Percentiles rank a stretch among this genome's conserved stretches.
These are phyloP conservation scores for Zaprionus taronus DNA, from an alignment of 1,140 invertebrate genomes.

Conservation along the genomic window DNA sequence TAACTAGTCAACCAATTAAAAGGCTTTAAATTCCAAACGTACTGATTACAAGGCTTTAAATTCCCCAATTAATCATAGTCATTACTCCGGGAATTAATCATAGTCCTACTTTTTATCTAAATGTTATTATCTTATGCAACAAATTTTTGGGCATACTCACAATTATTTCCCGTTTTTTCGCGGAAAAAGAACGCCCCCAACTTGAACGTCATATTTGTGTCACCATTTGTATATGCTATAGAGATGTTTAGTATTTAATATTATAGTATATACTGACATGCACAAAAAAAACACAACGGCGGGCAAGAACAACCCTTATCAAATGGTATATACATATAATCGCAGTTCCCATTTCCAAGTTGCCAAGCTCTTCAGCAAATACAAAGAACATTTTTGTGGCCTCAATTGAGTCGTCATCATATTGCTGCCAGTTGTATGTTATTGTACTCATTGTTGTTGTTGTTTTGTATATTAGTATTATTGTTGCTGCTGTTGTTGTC, in stretches of 20 bases:
- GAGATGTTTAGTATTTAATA: conserved; percentile 10
- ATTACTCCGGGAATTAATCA: background rate
- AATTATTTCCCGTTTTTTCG: background rate
- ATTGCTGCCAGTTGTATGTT: conserved; percentile 35
- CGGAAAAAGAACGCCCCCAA: background rate
- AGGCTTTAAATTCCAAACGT: background rate
- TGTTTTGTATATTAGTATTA: conserved; percentile 26
- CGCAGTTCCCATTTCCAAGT: conserved; percentile 29
- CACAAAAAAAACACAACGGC: too few species aligned
- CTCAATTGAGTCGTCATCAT: conserved; percentile 68
- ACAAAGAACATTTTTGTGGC: conserved; percentile 35
- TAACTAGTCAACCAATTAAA: background rate
- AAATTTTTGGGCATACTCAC: conserved; percentile 16
- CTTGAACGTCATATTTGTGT: conserved; percentile 31
- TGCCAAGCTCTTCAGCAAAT: conserved; percentile 37
- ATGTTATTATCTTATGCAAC: conserved; percentile 22
- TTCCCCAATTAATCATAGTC: background rate
- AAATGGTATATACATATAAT: conserved; percentile 39
- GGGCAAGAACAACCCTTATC: conserved; percentile 47
- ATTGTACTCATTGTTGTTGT: conserved; percentile 5
- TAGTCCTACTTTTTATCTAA: too few species aligned
- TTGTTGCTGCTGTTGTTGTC: conserved; percentile 36
- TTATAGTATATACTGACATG: background rate
- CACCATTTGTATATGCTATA: conserved; percentile 11
- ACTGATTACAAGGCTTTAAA: background rate